phyloP scores from a whole-genome alignment of 2,888 invertebrate species.

The Drosophila nr. fundita region DNA sequence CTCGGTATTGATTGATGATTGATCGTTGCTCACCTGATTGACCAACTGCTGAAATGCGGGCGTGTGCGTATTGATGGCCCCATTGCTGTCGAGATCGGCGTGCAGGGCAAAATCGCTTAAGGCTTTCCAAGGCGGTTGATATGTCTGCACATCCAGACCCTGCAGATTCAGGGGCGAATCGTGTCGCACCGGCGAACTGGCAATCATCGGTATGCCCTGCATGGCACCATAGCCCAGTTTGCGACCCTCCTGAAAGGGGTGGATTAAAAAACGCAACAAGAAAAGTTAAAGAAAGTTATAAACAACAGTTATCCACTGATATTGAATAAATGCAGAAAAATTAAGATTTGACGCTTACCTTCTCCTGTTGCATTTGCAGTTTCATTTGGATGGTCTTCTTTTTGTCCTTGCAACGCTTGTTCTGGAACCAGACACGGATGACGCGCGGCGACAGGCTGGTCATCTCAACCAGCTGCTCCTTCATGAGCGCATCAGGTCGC shows the following conservation, averaged over 20 bases:
- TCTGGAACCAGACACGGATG: conserved; percentile 99
- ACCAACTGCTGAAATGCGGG: conserved; percentile 98
- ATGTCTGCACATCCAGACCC: conserved; percentile 94
- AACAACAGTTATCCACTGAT: neutral
- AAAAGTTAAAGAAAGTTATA: neutral
- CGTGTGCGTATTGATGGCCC: conserved; percentile 92
- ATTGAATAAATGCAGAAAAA: neutral
- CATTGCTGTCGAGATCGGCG: conserved; percentile 92
- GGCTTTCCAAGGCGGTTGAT: conserved; percentile 99
- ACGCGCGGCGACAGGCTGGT: conserved; percentile 98
- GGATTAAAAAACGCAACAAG: neutral
- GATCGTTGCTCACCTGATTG: conserved; percentile 90
- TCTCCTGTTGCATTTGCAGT: conserved; percentile 98
- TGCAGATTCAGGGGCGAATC: conserved; percentile 94
- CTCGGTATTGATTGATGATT: neutral
- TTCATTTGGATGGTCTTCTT: conserved; percentile 98
- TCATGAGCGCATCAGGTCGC: conserved; percentile 99
- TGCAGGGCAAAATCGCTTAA: conserved; percentile 97
- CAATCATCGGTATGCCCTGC: conserved; percentile 99
- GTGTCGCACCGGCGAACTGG: conserved; percentile 96
- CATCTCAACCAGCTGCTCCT: conserved; percentile 99
- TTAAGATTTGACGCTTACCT: conserved; percentile 87
- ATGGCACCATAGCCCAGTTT: conserved; percentile 96
- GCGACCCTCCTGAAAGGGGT: conserved; percentile 92
- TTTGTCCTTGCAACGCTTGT: conserved; percentile 98